phyloP scores from a whole-genome alignment of 1,140 invertebrate genomes.

The Atta texana region DNA sequence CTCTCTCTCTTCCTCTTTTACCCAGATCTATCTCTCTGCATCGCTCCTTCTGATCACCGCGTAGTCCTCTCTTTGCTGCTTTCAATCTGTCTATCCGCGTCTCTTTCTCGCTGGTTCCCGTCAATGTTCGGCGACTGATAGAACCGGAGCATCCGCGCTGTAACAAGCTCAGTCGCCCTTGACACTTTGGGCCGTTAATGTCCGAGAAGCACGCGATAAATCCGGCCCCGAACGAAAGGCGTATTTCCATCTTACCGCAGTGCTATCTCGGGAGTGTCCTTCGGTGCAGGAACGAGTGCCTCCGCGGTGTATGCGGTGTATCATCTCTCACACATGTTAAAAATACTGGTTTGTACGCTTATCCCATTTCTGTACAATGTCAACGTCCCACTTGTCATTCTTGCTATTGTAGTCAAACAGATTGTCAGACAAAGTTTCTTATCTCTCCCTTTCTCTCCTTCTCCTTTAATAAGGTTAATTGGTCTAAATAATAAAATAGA shows the following conservation, averaged over 20 bases:
- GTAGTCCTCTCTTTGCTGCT: slow-evolving; percentile 60
- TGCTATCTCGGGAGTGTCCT: slow-evolving; percentile 64
- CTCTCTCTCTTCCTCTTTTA: slow-evolving; percentile 10
- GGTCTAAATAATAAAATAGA: slow-evolving; percentile 22
- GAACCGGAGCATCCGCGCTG: slow-evolving; percentile 69
- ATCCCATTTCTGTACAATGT: slow-evolving; percentile 28
- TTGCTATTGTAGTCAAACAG: background rate
- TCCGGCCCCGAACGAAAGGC: slow-evolving; percentile 70
- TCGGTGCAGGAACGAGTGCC: slow-evolving; percentile 61
- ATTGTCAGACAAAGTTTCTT: background rate
- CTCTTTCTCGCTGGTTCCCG: slow-evolving; percentile 70
- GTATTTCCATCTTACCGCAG: slow-evolving; percentile 52
- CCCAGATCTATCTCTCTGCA: slow-evolving; percentile 36
- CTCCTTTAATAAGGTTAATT: background rate
- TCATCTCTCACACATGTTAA: slow-evolving; percentile 50
- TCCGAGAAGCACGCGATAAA: slow-evolving; percentile 77
- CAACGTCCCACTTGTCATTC: background rate
- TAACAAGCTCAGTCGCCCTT: slow-evolving; percentile 82
- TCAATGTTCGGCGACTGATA: slow-evolving; percentile 74
- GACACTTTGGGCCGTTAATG: slow-evolving; percentile 82
- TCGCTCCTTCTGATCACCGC: slow-evolving; percentile 36
- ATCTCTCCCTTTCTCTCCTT: background rate
- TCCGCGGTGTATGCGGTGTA: slow-evolving; percentile 29
- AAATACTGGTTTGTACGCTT: slow-evolving; percentile 57
- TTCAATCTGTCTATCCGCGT: slow-evolving; percentile 72